Evolutionary conservation across 2,113 vertebrate species (phyloP), one percentile per base, ranked within the genome.

Genomic region (Cynopterus brachyotis): DNA sequence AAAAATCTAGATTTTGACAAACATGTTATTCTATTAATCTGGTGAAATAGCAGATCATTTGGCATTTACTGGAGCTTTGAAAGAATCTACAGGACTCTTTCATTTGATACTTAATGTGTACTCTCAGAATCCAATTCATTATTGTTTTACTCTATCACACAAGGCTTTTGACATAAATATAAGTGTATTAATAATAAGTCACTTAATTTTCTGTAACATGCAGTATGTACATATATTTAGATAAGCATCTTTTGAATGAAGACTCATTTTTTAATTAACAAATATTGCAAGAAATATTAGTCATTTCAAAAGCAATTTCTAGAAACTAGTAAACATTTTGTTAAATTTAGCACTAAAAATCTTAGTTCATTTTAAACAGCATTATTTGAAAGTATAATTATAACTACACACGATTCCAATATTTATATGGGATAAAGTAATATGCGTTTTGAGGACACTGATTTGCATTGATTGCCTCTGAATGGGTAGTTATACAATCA

Each of bases 181-280:
- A 84, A 84, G 47, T 57, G 15, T 1, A 67, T 3, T 28, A 15
- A 66, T 81, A 22, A 76, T 76, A 83, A 84, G 66, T 78, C 72
- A 81, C 62, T 80, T 93, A 81, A 73, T 92, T 96, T 95, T 88
- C 80, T 75, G 9, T 88, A 84, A 57, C 10, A 76, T n/a, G 11
- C 3, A 72, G 28, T 55, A 96, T 91, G 90, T 87, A 2, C 28
- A 64, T 86, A 10, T 35, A 45, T 84, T 91, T 84, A 83, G n/a
- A 72, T 60, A 88, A 85, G 12, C 8, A 86, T 76, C 12, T 91
- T 92, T 83, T 75, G 20, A 92, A 73, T 78, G 2, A 89, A 91
- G 35, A 64, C 35, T 81, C 45, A 60, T 19, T 66, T 92, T 91
- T 75, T 45, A 67, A 93, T 62, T 83, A 81, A 87, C 6, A 96